phyloP scores from a whole-genome alignment of 2,113 vertebrate genomes.

The Uropsilus gracilis region DNA sequence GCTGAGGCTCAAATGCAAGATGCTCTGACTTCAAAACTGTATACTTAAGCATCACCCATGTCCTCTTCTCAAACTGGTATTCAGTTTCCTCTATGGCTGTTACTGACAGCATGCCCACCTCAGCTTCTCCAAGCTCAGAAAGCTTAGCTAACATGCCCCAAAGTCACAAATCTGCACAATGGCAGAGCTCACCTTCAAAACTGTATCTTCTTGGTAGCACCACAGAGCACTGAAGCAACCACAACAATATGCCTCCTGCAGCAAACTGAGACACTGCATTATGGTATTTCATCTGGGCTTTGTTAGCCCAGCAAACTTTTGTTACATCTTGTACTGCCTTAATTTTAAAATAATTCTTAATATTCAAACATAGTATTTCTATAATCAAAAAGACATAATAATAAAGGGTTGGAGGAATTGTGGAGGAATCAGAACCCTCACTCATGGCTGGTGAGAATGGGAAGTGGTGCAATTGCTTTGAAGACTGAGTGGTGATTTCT shows the following conservation, averaged over 20 bases:
- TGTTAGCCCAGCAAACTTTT: neutral
- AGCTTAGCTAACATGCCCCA: neutral
- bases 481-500: neutral
- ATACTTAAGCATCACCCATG: no score
- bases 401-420: neutral
- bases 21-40: neutral
- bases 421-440: neutral
- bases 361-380: constrained; percentile 2
- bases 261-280: neutral
- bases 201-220: neutral
- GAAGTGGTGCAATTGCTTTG: neutral
- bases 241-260: neutral
- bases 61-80: neutral
- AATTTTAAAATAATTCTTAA: neutral
- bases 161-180: neutral
- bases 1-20: neutral
- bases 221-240: neutral
- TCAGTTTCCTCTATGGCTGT: neutral
- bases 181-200: neutral
- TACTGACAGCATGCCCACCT: neutral
- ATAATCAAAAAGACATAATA: neutral
- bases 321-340: neutral
- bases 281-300: neutral
- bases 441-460: neutral
- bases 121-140: neutral